Percentiles rank a stretch among this genome's conserved stretches.
Evolutionary conservation across 2,888 invertebrate genomes (phyloP).

Genomic region (Falcaria lacertinaria): DNA sequence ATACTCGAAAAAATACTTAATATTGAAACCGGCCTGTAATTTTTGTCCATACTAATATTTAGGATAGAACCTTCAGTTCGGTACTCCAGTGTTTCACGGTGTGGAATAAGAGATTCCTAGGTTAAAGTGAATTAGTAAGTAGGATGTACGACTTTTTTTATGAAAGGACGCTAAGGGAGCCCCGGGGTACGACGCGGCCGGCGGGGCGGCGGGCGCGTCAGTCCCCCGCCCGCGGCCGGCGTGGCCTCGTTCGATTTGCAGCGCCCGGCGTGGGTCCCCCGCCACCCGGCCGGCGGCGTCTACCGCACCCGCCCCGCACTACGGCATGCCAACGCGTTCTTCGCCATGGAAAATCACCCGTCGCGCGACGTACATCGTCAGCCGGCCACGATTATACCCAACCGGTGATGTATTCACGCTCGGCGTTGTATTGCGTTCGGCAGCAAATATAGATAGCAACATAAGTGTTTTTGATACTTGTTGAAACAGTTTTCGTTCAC

Average conservation of each 20-base stretch:
- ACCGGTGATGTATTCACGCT: slow-evolving; percentile 42
- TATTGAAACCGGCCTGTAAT: slow-evolving; percentile 61
- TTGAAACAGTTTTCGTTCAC: slow-evolving; percentile 50
- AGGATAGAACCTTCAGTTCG: slow-evolving; percentile 64
- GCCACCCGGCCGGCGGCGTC: slow-evolving; percentile 38
- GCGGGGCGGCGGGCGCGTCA: slow-evolving; percentile 34
- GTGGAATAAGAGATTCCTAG: slow-evolving; percentile 76
- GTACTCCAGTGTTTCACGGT: slow-evolving; percentile 69
- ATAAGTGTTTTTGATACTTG: slow-evolving; percentile 53
- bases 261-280: slow-evolving; percentile 48
- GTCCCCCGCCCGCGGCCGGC: slow-evolving; percentile 40
- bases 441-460: slow-evolving; percentile 38
- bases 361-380: slow-evolving; percentile 54
- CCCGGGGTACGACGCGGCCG: slow-evolving; percentile 38
- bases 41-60: slow-evolving; percentile 73
- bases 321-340: slow-evolving; percentile 60
- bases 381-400: slow-evolving; percentile 20
- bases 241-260: slow-evolving; percentile 78
- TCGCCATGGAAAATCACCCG: slow-evolving; percentile 57
- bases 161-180: slow-evolving; percentile 56
- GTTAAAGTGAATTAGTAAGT: slow-evolving; percentile 72
- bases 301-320: slow-evolving; percentile 48
- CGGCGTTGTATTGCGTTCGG: slow-evolving; percentile 22
- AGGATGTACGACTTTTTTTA: slow-evolving; percentile 70
- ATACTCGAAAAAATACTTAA: too few species aligned